A percentile compares a stretch with the other conserved stretches of the same genome.
Conservation (phyloP, 1,140 invertebrate species). For the Halyomorpha halys region DNA sequence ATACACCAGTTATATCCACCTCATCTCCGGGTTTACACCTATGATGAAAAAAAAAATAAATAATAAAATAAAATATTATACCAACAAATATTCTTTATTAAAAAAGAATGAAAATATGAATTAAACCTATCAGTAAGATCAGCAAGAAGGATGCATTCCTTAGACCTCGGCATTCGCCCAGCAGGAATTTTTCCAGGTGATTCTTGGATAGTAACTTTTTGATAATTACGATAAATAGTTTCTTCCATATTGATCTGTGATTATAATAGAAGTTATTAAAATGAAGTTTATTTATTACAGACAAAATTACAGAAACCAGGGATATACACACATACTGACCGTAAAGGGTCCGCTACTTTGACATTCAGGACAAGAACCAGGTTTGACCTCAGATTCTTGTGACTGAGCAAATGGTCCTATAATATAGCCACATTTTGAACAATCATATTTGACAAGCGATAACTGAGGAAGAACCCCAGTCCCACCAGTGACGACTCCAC, state of each 20-base stretch:
- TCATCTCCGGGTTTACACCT: conserved; percentile 88
- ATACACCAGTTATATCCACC: conserved; percentile 88
- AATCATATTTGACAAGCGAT: conserved; percentile 93
- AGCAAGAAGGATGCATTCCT: conserved; percentile 89
- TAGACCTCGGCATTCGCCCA: conserved; percentile 93
- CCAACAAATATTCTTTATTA: too few relatives aligned
- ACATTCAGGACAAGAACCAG: conserved; percentile 94
- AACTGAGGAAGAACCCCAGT: conserved; percentile 94
- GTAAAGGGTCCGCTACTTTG: conserved; percentile 93
- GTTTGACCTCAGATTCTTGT: conserved; percentile 87
- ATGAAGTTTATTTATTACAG: background rate
- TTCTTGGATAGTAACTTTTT: conserved; percentile 96
- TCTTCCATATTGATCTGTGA: conserved; percentile 82
- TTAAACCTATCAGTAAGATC: conserved; percentile 88
- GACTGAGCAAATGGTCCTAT: conserved; percentile 93
- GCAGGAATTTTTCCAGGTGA: conserved; percentile 86
- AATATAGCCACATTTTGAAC: conserved; percentile 88
- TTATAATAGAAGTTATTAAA: conserved; percentile 21
- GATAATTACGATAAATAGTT: conserved; percentile 97
- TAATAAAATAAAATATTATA: too few relatives aligned
- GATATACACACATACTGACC: conserved; percentile 43
- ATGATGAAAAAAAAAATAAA: too few relatives aligned
- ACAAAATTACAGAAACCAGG: background rate
- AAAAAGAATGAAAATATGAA: background rate
- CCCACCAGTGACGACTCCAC: conserved; percentile 90